These are phyloP conservation scores for Pelosia muscerda DNA, from an alignment of 2,888 invertebrate species.

Conservation along the genomic window DNA sequence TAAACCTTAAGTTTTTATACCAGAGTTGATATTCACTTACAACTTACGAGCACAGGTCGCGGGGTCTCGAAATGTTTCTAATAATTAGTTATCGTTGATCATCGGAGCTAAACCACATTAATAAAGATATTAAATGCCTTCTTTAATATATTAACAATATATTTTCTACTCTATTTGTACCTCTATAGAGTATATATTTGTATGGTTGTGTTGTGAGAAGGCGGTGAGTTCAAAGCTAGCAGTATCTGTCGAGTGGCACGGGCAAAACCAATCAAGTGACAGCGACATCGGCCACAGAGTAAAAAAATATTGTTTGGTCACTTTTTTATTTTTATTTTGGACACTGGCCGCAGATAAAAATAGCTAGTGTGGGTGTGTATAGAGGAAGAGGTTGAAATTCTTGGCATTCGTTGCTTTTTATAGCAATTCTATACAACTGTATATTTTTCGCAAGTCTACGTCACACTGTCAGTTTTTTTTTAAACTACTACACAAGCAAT, in stretches of 20 bases:
- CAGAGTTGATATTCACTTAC: conserved; percentile 32
- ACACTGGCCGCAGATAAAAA: conserved; percentile 42
- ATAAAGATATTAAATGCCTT: conserved; percentile 57
- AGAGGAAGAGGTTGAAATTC: neutral
- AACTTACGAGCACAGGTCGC: conserved; percentile 35
- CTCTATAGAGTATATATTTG: conserved; percentile 21
- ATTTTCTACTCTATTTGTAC: conserved; percentile 14
- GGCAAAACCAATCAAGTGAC: conserved; percentile 80
- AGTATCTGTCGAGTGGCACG: conserved; percentile 72
- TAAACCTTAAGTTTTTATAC: neutral
- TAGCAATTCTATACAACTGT: neutral
- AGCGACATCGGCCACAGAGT: conserved; percentile 59
- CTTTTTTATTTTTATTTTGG: conserved; percentile 47
- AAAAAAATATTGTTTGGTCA: conserved; percentile 52
- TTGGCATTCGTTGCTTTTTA: neutral
- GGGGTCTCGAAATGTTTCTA: conserved; percentile 54
- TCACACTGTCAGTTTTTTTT: neutral
- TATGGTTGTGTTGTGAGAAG: conserved; percentile 38
- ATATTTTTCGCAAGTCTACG: neutral
- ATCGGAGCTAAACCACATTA: conserved; percentile 56
- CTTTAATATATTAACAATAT: conserved; percentile 26
- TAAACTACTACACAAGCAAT: neutral
- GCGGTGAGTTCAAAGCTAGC: conserved; percentile 76
- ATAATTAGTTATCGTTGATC: conserved; percentile 57
- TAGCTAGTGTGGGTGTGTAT: conserved; percentile 33